Percentiles rank a stretch among this genome's conserved stretches.
Conservation (phyloP, 1,140 invertebrate genomes). For the Sitophilus oryzae region DNA sequence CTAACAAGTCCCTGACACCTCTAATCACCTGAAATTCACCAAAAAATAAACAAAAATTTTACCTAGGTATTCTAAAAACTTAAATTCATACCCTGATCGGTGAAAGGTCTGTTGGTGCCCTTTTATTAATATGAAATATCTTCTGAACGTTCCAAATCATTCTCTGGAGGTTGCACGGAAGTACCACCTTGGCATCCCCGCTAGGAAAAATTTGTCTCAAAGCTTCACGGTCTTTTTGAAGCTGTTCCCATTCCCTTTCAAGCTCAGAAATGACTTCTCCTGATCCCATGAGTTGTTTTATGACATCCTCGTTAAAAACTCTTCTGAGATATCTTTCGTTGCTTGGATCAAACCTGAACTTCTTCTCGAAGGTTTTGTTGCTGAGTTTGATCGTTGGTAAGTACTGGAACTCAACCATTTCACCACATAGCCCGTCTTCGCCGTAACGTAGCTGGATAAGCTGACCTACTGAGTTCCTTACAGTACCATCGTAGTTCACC, state of each 20-base stretch:
- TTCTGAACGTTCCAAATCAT: slow-evolving; percentile 99
- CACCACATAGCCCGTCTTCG: slow-evolving; percentile 93
- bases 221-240: slow-evolving; percentile 79
- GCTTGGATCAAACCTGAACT: slow-evolving; percentile 93
- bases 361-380: slow-evolving; percentile 91
- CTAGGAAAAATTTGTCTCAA: slow-evolving; percentile 81
- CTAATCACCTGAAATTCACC: slow-evolving; percentile 64
- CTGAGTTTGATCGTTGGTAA: slow-evolving; percentile 93
- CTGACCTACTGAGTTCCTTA: slow-evolving; percentile 91
- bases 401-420: slow-evolving; percentile 93
- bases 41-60: not conserved
- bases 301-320: slow-evolving; percentile 91
- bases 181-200: slow-evolving; percentile 83
- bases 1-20: slow-evolving; percentile 79
- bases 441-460: slow-evolving; percentile 97
- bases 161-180: slow-evolving; percentile 95
- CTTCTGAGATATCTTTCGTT: slow-evolving; percentile 89
- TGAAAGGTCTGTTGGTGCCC: slow-evolving; percentile 88
- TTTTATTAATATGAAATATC: slow-evolving; percentile 96
- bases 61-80: not conserved
- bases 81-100: slow-evolving; percentile 62
- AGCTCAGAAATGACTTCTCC: slow-evolving; percentile 85
- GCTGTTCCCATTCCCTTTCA: slow-evolving; percentile 91
- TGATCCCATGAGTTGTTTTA: slow-evolving; percentile 87
- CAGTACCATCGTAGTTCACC: slow-evolving; percentile 96